A percentile compares a stretch with the other conserved stretches of the same genome.
phyloP scores from a whole-genome alignment of 2,113 vertebrate genomes.

The Gasterosteus aculeatus region DNA sequence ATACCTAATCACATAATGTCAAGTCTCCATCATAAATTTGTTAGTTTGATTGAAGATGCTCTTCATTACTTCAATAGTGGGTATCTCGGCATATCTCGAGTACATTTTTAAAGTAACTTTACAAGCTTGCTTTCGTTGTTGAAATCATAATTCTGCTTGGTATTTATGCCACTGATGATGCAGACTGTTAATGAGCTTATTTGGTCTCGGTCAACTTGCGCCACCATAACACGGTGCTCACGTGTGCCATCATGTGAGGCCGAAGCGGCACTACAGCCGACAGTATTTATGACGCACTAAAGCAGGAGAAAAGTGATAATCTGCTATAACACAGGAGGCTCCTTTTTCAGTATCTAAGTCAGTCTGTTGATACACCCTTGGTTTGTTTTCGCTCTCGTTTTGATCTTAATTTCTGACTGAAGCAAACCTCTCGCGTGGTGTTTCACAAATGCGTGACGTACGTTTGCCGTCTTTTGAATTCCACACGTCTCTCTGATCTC shows the following conservation, averaged over 20 bases:
- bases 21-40: background rate
- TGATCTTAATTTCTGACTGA: background rate
- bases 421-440: background rate
- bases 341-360: no score
- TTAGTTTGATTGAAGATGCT: background rate
- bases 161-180: constrained; percentile 6
- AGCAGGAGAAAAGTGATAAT: constrained; percentile 3
- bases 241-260: constrained; percentile 66
- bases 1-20: background rate
- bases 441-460: background rate
- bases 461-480: background rate
- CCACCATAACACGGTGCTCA: constrained; percentile 44
- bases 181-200: constrained; percentile 24
- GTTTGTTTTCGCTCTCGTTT: background rate
- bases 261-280: constrained; percentile 49
- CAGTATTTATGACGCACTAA: background rate
- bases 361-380: background rate
- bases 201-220: constrained; percentile 6
- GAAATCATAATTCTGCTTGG: constrained; percentile 2
- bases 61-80: background rate
- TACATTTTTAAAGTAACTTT: background rate
- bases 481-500: background rate
- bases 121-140: background rate
- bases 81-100: background rate
- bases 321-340: background rate